Evolutionary conservation across 2,797 vertebrate species (phyloP), one percentile per base, ranked within the genome.

Genomic region (Thaleichthys pacificus): DNA sequence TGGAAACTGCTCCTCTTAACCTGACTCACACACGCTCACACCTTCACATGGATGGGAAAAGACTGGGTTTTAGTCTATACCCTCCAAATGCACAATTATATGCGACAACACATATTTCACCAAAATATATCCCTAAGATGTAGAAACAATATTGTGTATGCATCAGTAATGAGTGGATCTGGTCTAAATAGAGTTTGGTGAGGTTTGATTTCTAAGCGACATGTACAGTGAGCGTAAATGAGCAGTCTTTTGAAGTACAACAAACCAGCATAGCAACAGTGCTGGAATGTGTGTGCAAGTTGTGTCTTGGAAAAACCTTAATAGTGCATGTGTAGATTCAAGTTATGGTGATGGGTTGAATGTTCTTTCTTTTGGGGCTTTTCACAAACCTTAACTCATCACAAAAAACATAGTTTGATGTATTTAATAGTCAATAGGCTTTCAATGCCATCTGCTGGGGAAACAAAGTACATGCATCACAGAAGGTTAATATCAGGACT

Each of bases 361-460:
- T 4, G 21, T 54, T 28, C 12, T 47, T 47, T 47, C 42, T 47
- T 47, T 47, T 47, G 42, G 42, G 42, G 42, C 1, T 12, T 47
- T 47, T 47, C 9, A 14, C 9, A 47, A 47, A 47, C 42, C 11
- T 47, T 47, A 47, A 47, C 42, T 47, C 12, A 47, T 47, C 42
- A 12, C 42, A 47, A 14, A 14, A 47, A 47, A 14, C 9, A 12
- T 14, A 47, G 42, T 47, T 47, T 47, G 3, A 2, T 47, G 42
- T 47, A 47, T 14, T 47, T 11, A 65, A 22, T 24, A 19, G 12
- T 69, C 5, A 24, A 61, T 35, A 65, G 49, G 21, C 35, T 24
- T 81, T 68, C 76, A 70, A 4, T 73, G 75, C 83, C 89, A 78
- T 70, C 89, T 86, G 74, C 80, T 89, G 90, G 82, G 0, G 38